These are phyloP conservation scores for Melanocharis versteri DNA, from an alignment of 2,113 vertebrate species.

Conservation along the genomic window DNA sequence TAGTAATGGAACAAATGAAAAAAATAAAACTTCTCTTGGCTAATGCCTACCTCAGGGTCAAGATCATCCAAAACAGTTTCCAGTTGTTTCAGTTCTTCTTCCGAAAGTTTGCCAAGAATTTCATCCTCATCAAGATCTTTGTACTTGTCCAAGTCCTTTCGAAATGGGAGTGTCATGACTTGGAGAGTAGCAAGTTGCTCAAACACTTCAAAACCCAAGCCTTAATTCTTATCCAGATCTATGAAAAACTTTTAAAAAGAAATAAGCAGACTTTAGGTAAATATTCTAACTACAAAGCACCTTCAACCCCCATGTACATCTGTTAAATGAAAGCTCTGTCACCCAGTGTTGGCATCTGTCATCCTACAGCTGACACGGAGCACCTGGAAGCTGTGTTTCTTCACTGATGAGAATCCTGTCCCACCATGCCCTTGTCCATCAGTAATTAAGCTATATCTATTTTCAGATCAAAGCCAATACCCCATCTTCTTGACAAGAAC, in stretches of 20 bases:
- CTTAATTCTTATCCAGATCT: slow-evolving; percentile 15
- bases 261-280: background rate
- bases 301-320: background rate
- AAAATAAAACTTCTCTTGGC: background rate
- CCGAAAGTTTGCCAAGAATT: slow-evolving; percentile 88
- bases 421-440: background rate
- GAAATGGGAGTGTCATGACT: slow-evolving; percentile 87
- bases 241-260: background rate
- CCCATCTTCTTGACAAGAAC: background rate
- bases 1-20: background rate
- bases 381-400: background rate
- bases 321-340: background rate
- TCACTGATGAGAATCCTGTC: background rate
- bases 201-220: background rate
- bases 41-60: slow-evolving; percentile 88
- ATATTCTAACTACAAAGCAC: background rate
- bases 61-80: slow-evolving; percentile 94
- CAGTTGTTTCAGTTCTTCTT: slow-evolving; percentile 91
- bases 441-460: background rate
- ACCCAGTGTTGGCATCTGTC: background rate
- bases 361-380: background rate
- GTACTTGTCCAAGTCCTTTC: slow-evolving; percentile 94
- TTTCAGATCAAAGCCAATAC: background rate
- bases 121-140: slow-evolving; percentile 96
- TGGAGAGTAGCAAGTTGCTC: background rate